Evolutionary conservation across 2,113 vertebrate species (phyloP).

Genomic region (Pluvianellus socialis): DNA sequence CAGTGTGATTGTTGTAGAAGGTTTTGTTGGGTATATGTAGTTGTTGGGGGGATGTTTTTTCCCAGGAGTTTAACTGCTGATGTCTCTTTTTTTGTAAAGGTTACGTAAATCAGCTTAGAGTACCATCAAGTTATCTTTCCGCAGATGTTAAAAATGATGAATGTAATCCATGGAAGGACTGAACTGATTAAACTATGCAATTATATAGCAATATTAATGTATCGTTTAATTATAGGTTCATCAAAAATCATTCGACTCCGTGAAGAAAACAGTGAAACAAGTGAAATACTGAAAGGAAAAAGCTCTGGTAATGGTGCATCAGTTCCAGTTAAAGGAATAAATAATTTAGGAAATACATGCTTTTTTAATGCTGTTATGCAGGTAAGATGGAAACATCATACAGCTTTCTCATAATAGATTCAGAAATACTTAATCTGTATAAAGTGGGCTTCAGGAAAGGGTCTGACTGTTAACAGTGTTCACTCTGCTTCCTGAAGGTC

Average conservation of each 20-base stretch:
- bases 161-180: background rate
- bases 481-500: background rate
- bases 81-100: background rate
- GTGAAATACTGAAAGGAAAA: slow-evolving; percentile 81
- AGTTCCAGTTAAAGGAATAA: slow-evolving; percentile 93
- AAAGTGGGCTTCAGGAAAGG: background rate
- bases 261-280: slow-evolving; percentile 83
- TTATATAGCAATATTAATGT: background rate
- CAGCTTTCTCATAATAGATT: background rate
- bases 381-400: slow-evolving; percentile 72
- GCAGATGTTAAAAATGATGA: background rate
- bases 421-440: background rate
- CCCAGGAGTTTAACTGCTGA: background rate
- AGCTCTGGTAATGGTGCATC: slow-evolving; percentile 73
- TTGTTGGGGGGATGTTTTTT: background rate
- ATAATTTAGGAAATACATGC: slow-evolving; percentile 95
- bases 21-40: background rate
- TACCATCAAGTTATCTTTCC: background rate
- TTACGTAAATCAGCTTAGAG: background rate
- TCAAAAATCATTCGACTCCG: slow-evolving; percentile 86
- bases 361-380: slow-evolving; percentile 99
- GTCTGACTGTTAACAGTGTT: background rate
- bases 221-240: slow-evolving; percentile 71
- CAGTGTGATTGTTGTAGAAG: background rate
- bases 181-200: background rate